Evolutionary conservation across 2,797 vertebrate species (phyloP).

Genomic region (Hyperoplus lanceolatus): DNA sequence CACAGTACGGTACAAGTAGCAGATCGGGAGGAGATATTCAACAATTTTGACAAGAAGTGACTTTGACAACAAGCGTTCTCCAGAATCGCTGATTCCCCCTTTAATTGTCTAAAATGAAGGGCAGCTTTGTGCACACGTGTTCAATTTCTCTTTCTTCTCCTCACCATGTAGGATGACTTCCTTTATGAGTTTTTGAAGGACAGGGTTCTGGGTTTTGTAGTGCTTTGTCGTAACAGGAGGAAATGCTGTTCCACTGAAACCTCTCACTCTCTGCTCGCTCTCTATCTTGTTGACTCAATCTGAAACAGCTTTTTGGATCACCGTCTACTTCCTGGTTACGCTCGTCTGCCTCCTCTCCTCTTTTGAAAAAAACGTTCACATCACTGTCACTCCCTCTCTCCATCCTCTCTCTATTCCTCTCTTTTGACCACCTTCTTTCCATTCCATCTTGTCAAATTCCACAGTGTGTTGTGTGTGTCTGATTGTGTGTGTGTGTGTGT

Average conservation of each 20-base stretch:
- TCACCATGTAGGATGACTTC: no score
- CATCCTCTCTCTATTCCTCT: constrained; percentile 16
- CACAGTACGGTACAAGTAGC: no score
- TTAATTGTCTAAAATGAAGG: not conserved
- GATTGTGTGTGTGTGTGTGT: no score
- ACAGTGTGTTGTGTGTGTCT: constrained; percentile 8
- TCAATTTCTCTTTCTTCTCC: not conserved
- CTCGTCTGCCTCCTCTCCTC: constrained; percentile 38
- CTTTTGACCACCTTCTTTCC: constrained; percentile 66
- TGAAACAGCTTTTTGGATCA: constrained; percentile 73
- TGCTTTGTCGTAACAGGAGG: constrained; percentile 46
- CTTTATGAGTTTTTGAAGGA: constrained; percentile 7
- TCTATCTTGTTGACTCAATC: constrained; percentile 73
- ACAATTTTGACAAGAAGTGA: no score
- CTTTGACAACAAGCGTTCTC: no score
- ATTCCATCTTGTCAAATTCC: constrained; percentile 79
- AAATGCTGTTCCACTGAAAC: constrained; percentile 35
- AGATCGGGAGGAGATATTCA: no score
- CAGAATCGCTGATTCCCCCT: no score
- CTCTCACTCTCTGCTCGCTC: constrained; percentile 34
- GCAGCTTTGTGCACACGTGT: not conserved
- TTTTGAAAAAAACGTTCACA: constrained; percentile 44
- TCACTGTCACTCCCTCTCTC: constrained; percentile 27
- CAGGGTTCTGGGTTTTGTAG: constrained; percentile 2
- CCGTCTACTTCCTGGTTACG: constrained; percentile 68